phyloP scores from a whole-genome alignment of 53 echinoderm and acorn worm genomes.

The Echinometra lucunter region DNA sequence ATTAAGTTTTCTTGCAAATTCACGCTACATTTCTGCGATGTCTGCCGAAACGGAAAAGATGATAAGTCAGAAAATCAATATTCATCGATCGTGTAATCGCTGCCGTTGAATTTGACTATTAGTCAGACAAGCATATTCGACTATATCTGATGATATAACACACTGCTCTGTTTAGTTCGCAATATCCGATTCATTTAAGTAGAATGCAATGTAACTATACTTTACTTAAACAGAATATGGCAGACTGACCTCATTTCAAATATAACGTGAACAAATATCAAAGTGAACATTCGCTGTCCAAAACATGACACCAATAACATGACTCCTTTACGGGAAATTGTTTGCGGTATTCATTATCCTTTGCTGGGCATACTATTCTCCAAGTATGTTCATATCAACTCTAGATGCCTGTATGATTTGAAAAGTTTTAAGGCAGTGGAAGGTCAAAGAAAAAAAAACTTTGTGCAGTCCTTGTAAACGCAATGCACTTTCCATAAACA shows the following conservation, averaged over 20 bases:
- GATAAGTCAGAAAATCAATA: constrained; percentile 13
- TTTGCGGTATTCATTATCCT: too few species aligned
- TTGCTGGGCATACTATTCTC: neutral
- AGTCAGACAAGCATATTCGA: neutral
- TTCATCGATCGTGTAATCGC: neutral
- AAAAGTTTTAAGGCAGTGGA: neutral
- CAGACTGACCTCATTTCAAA: too few species aligned
- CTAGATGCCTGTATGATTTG: neutral
- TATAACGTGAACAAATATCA: too few species aligned
- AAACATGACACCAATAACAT: too few species aligned
- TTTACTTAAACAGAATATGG: neutral
- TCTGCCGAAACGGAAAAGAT: neutral
- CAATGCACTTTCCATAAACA: neutral
- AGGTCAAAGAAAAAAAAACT: too few species aligned
- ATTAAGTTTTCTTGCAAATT: neutral
- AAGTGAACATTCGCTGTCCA: too few species aligned
- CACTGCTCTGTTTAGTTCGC: neutral
- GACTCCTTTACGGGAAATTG: too few species aligned
- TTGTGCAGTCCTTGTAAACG: neutral
- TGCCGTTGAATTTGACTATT: neutral
- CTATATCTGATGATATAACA: neutral
- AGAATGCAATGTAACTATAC: neutral
- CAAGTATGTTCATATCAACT: neutral
- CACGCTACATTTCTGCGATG: neutral
- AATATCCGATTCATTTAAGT: neutral